Conservation (phyloP, 2,888 invertebrate genomes). For the Catocala fraxini region DNA sequence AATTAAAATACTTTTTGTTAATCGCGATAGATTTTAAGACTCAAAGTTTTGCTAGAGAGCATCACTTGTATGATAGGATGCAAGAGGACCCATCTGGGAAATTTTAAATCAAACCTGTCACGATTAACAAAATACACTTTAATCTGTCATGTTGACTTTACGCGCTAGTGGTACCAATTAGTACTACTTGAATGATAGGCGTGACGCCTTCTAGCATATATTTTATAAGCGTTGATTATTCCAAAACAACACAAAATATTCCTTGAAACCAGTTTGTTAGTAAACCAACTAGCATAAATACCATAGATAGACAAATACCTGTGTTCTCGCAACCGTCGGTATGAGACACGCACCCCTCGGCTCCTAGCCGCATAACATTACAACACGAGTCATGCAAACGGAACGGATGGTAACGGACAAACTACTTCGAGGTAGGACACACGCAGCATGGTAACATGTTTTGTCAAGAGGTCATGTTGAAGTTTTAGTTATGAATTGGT, state of each 20-base stretch:
- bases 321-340: conserved; percentile 97
- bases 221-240: neutral
- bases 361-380: conserved; percentile 91
- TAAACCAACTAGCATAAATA: conserved; percentile 3
- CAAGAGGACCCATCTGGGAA: too few species aligned
- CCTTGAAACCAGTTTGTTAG: neutral
- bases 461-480: conserved; percentile 49
- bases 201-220: neutral
- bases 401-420: conserved; percentile 68
- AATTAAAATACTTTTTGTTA: too few species aligned
- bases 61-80: too few species aligned
- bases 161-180: too few species aligned
- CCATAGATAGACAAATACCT: conserved; percentile 88
- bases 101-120: too few species aligned
- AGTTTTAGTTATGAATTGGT: too few species aligned
- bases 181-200: too few species aligned
- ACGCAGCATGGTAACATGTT: conserved; percentile 55
- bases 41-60: too few species aligned
- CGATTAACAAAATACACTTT: too few species aligned
- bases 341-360: conserved; percentile 97
- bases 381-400: conserved; percentile 89
- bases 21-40: too few species aligned
- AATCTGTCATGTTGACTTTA: too few species aligned
- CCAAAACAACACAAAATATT: neutral
- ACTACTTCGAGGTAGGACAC: conserved; percentile 59